A percentile compares a stretch with the other conserved stretches of the same genome.
Conservation (phyloP, 2,888 invertebrate genomes). For the Drosophila nigricruria region DNA sequence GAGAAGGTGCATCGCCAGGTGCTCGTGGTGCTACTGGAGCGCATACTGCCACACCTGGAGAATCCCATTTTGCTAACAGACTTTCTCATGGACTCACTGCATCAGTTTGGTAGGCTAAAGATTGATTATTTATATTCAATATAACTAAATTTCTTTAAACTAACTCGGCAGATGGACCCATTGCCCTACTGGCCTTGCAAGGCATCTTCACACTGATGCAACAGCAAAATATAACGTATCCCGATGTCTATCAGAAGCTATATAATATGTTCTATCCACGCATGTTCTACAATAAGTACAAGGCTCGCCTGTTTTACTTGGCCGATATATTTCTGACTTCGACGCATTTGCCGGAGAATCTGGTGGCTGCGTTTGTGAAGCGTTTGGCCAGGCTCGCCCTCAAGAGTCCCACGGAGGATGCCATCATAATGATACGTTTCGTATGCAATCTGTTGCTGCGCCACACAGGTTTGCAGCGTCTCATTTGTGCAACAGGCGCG, state of each 20-base stretch:
- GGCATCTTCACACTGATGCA: slow-evolving; percentile 96
- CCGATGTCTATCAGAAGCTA: slow-evolving; percentile 97
- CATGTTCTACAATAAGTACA: slow-evolving; percentile 95
- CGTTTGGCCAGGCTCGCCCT: slow-evolving; percentile 93
- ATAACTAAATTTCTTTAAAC: background rate
- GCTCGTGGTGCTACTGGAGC: slow-evolving; percentile 92
- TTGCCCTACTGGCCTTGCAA: slow-evolving; percentile 95
- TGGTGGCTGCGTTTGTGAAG: slow-evolving; percentile 97
- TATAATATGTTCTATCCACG: slow-evolving; percentile 97
- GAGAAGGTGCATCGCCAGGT: slow-evolving; percentile 91
- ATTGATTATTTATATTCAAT: background rate
- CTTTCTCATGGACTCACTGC: slow-evolving; percentile 95
- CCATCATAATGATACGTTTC: slow-evolving; percentile 91
- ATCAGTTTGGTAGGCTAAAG: slow-evolving; percentile 87
- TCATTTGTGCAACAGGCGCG: slow-evolving; percentile 87
- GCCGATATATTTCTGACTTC: slow-evolving; percentile 96
- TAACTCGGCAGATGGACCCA: slow-evolving; percentile 89
- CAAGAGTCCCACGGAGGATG: slow-evolving; percentile 92
- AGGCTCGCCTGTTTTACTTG: slow-evolving; percentile 94
- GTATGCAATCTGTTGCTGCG: slow-evolving; percentile 94
- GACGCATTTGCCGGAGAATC: slow-evolving; percentile 94
- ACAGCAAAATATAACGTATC: slow-evolving; percentile 97
- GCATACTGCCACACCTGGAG: slow-evolving; percentile 91
- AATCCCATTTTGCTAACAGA: slow-evolving; percentile 95
- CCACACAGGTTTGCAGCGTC: slow-evolving; percentile 92